Base-by-base conservation (phyloP, 2,888 invertebrate genomes). In the Philhelius pedissequus region DNA sequence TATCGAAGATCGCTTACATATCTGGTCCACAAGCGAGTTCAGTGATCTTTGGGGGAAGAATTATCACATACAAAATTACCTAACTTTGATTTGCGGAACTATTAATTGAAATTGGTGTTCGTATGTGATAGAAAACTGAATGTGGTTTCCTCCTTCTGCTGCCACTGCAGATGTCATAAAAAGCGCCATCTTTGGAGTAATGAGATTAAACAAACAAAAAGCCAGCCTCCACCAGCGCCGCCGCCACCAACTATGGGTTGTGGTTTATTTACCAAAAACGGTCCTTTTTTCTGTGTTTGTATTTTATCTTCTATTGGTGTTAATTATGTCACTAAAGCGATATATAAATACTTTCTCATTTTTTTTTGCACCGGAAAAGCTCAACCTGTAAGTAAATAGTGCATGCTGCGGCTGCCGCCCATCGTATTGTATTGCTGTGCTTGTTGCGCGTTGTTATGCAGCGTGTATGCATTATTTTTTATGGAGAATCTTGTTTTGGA, bases 11-110 rank as follows among this genome's bases (percentile, higher is more conserved):
- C 62, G 48, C 45, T 52, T 45, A 20, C n/a, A 32, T 30, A n/a
- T n/a, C n/a, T n/a, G 35, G 58, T 69, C 40, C 18, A 7, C 20
- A 54, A 56, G 22, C 9, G 76, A 68, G 81, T 82, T 82, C 81
- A 77, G 22, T 71, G 81, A 82, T 77, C 81, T 82, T 30, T 56
- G 22, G 56, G n/a, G 66, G 82, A 48, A 27, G 43, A 15, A 69
- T 83, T 69, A 83, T 74, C 73, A 50, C 78, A 78, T 83, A 69
- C 48, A 73, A 78, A 84, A 84, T 84, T 84, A 84, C 54, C 83
- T 79, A 83, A 83, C 82, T 69, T 78, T 84, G 83, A 84, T 84
- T 79, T 80, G 74, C 83, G 83, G 83, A 84, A 84, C 83, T 75
- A 62, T 79, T 84, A 75, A 84, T 75, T 84, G 80, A 70, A 83